phyloP scores from a whole-genome alignment of 2,888 invertebrate genomes.

The Caenorhabditis afra region DNA sequence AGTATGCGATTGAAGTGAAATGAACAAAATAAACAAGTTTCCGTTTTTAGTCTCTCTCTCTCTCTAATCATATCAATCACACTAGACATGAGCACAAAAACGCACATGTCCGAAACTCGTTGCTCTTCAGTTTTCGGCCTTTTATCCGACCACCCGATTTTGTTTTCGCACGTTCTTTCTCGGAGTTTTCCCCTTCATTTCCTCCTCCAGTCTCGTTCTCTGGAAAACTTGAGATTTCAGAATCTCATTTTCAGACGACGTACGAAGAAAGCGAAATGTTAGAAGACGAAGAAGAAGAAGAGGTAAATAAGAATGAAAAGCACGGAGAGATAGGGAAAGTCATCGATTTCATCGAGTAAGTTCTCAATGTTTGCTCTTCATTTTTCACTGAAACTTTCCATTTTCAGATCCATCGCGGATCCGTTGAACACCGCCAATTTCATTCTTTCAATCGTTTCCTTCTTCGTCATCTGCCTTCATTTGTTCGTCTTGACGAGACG shows the following conservation, averaged over 20 bases:
- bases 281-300: not conserved
- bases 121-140: not conserved
- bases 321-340: not conserved
- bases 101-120: not conserved
- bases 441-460: conserved; percentile 20
- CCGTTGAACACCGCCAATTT: conserved; percentile 27
- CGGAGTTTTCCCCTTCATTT: no score
- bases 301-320: no score
- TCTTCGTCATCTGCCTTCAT: conserved; percentile 23
- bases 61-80: not conserved
- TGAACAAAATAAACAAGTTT: not conserved
- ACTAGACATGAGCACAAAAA: not conserved
- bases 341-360: not conserved
- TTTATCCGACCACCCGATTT: not conserved
- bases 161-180: not conserved
- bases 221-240: no score
- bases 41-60: not conserved
- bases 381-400: not conserved
- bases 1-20: not conserved
- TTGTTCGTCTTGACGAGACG: conserved; percentile 6
- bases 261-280: no score
- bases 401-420: conserved; percentile 36
- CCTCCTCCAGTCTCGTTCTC: no score
- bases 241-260: no score
- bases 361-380: not conserved